phyloP scores from a whole-genome alignment of 2,797 vertebrate species.

The Nothura maculosa region DNA sequence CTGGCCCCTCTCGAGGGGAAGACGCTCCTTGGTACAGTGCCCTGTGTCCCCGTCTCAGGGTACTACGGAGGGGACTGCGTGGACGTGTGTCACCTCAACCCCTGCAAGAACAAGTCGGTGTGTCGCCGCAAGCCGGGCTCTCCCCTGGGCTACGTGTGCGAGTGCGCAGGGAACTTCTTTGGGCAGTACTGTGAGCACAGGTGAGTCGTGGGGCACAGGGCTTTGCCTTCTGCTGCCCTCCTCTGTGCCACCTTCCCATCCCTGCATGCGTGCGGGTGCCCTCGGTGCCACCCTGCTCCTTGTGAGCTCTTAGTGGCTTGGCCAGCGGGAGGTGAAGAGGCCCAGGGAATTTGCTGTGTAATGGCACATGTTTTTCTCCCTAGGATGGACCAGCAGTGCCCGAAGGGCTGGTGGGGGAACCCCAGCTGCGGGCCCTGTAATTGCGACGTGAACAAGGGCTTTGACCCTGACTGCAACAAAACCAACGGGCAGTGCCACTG shows the following conservation, averaged over 20 bases:
- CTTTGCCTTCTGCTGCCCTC: not conserved
- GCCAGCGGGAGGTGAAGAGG: not conserved
- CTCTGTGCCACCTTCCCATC: not conserved
- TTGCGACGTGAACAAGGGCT: constrained; percentile 93
- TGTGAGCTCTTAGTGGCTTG: not conserved
- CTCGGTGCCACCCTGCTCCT: not conserved
- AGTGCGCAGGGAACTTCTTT: constrained; percentile 93
- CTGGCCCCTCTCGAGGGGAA: not conserved
- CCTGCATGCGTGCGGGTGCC: not conserved
- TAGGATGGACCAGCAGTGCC: constrained; percentile 97
- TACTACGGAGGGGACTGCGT: constrained; percentile 93
- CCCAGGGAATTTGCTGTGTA: not conserved
- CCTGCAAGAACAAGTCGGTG: constrained; percentile 94
- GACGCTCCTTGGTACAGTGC: not conserved
- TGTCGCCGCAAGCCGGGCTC: constrained; percentile 91
- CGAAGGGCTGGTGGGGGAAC: constrained; percentile 97
- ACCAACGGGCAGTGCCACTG: constrained; percentile 95
- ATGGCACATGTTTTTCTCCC: constrained; percentile 38
- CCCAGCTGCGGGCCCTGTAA: constrained; percentile 95
- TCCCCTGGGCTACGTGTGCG: constrained; percentile 92
- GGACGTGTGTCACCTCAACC: constrained; percentile 95
- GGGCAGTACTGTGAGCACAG: constrained; percentile 98
- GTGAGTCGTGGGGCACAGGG: constrained; percentile 75
- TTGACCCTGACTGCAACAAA: constrained; percentile 97
- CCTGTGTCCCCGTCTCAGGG: constrained; percentile 80